Evolutionary conservation across 2,797 vertebrate species (phyloP), one percentile per base, ranked within the genome.

Genomic region (Chromobotia macracanthus): DNA sequence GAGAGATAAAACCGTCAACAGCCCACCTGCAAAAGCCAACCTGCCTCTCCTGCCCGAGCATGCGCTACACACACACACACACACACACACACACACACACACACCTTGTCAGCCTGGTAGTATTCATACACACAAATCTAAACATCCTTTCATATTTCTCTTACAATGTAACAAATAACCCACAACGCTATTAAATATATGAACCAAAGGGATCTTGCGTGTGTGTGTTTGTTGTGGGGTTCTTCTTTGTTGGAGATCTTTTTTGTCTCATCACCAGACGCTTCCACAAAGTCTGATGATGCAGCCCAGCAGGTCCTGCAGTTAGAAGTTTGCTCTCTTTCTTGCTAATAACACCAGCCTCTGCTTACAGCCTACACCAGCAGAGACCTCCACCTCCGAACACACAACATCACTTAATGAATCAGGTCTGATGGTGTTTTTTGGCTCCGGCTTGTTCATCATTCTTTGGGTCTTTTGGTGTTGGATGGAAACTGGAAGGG

Each of bases 1-100:
- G 61, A 78, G 78, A 86, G 81, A 90, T 91, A 88, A 91, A 91
- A 89, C 89, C 84, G 82, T 91, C 90, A 90, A 84, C 91, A 89
- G 81, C 90, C 87, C 90, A 89, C 90, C 91, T 92, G 89, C 86
- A 83, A 77, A 18, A 67, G 50, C 66, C 72, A 77, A 80, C 75
- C 72, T 64, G 38, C 64, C 72, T 50, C 77, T 79, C 76, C 61
- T 82, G 81, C 56, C 63, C 46, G 69, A 72, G 65, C 79, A 77
- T 65, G 68, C 28, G 28, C 28, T 4, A 28, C 28, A 28, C 28
- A 28, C 28, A 28, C 28, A 28, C 28, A 28, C 28, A 28, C 28
- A 28, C 28, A 28, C 28, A 28, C 28, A 28, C 28, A 28, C 28
- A 28, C 28, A 28, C 28, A 28, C 28, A 28, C 28, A 28, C 28